Conservation (phyloP, 2,113 vertebrate species). For the Malurus alboscapulatus region DNA sequence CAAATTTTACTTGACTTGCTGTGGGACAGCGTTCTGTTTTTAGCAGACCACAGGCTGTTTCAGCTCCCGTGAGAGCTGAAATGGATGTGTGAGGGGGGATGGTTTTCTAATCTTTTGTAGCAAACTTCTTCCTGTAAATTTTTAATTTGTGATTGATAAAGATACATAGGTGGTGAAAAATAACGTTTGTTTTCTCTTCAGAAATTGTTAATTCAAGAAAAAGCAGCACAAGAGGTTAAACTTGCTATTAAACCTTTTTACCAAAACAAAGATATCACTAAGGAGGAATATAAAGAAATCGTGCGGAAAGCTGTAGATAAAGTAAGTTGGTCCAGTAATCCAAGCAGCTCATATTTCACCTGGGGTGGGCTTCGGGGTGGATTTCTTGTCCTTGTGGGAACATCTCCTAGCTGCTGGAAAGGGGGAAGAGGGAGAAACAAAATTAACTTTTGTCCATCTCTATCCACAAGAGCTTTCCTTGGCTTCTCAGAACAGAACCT, state of each 20-base stretch:
- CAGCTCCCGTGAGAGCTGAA: not conserved
- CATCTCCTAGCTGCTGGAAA: not conserved
- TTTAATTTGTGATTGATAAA: not conserved
- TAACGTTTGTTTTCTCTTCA: conserved; percentile 54
- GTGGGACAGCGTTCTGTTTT: not conserved
- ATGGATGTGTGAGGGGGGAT: accelerated
- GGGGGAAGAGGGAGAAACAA: not conserved
- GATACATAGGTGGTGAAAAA: not conserved
- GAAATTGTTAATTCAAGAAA: conserved; percentile 94
- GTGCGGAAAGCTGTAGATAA: conserved; percentile 98
- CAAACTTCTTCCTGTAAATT: not conserved
- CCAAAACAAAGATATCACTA: conserved; percentile 97
- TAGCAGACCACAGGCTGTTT: not conserved
- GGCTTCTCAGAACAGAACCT: not conserved
- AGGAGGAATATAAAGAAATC: conserved; percentile 98
- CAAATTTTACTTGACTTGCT: not conserved
- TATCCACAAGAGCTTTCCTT: not conserved
- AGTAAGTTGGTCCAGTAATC: conserved; percentile 66
- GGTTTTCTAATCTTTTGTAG: not conserved
- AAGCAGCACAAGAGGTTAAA: conserved; percentile 93
- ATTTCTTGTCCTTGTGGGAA: not conserved
- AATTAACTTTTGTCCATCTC: not conserved
- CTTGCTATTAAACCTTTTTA: conserved; percentile 95
- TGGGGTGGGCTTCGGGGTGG: not conserved
- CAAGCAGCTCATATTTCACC: accelerated